Evolutionary conservation across 2,113 vertebrate genomes (phyloP).

Genomic region (Elachura formosa): DNA sequence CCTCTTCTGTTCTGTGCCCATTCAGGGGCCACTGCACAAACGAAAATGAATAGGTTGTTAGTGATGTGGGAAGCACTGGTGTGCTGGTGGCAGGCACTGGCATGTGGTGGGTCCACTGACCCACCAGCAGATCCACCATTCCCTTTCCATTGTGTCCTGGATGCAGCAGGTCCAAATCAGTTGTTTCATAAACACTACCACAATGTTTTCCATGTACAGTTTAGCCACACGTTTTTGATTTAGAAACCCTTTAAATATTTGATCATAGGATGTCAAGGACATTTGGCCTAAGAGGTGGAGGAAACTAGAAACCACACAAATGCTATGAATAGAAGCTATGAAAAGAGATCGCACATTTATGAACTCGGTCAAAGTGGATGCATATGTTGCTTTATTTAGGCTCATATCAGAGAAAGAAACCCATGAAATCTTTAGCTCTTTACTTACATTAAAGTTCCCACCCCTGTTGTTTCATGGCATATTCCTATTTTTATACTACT

Average conservation of each 20-base stretch:
- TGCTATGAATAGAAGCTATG: constrained; percentile 68
- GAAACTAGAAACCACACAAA: constrained; percentile 65
- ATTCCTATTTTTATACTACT: background rate
- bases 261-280: constrained; percentile 49
- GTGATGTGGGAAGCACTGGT: background rate
- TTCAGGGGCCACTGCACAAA: background rate
- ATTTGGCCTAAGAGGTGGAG: constrained; percentile 33
- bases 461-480: background rate
- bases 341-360: constrained; percentile 35
- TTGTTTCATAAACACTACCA: background rate
- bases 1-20: background rate
- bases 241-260: constrained; percentile 31
- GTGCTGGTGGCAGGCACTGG: background rate
- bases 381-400: constrained; percentile 69
- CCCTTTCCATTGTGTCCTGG: background rate
- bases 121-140: background rate
- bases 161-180: background rate
- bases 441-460: background rate
- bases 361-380: constrained; percentile 61
- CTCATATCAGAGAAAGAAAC: constrained; percentile 49
- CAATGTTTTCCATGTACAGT: background rate
- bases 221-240: background rate
- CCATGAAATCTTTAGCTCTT: background rate
- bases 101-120: background rate
- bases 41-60: background rate